Conservation (phyloP, 2,888 invertebrate species). For the Eupithecia pulchellata region DNA sequence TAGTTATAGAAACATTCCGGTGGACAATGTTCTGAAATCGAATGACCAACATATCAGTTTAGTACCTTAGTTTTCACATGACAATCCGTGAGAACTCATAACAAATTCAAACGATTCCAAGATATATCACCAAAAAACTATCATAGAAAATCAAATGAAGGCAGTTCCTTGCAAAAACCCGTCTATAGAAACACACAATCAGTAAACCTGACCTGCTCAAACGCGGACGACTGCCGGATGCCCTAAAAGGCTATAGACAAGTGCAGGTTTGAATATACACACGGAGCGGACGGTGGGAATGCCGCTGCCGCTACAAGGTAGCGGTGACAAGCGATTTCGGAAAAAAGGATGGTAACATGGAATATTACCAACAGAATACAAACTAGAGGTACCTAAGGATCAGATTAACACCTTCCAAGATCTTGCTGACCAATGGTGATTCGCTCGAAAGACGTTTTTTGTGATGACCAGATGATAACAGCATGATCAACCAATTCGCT, state of each 20-base stretch:
- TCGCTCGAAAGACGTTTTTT: too few relatives aligned
- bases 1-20: neutral
- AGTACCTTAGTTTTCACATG: neutral
- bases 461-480: too few relatives aligned
- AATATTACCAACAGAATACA: neutral
- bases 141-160: constrained; percentile 18
- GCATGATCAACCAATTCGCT: too few relatives aligned
- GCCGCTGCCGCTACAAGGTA: neutral
- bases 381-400: too few relatives aligned
- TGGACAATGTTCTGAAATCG: neutral
- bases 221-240: constrained; percentile 35
- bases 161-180: constrained; percentile 26
- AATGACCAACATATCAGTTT: neutral
- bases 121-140: constrained; percentile 17
- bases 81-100: constrained; percentile 3
- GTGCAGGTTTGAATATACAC: constrained; percentile 14
- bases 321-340: neutral
- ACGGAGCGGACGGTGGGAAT: constrained; percentile 15
- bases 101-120: neutral
- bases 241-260: constrained; percentile 37
- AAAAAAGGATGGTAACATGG: neutral
- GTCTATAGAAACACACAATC: constrained; percentile 16
- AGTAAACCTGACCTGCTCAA: constrained; percentile 26
- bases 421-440: too few relatives aligned
- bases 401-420: too few relatives aligned